Evolutionary conservation across 2,888 invertebrate species (phyloP).

Genomic region (Lacanobia oleracea): DNA sequence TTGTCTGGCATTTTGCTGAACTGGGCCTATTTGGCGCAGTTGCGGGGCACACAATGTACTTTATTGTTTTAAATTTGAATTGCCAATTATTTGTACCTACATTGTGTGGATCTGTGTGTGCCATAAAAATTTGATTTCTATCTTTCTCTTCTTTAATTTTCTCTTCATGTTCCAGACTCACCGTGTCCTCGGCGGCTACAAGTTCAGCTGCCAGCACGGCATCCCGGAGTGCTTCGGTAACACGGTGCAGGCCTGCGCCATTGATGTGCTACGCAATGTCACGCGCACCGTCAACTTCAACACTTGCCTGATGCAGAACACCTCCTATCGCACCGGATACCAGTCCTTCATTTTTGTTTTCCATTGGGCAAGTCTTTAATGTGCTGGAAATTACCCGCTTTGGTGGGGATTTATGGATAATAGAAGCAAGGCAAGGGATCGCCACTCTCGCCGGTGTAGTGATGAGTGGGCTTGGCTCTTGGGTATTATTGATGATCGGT

Average conservation of each 20-base stretch:
- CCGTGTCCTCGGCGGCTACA: slow-evolving; percentile 58
- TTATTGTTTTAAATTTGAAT: too few species aligned
- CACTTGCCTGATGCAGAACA: slow-evolving; percentile 78
- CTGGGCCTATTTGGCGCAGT: too few species aligned
- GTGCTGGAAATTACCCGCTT: background rate
- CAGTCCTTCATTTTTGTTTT: slow-evolving; percentile 56
- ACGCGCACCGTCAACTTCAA: slow-evolving; percentile 91
- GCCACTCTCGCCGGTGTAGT: too few species aligned
- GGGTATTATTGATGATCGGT: background rate
- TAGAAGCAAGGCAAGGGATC: too few species aligned
- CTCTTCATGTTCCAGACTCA: slow-evolving; percentile 67
- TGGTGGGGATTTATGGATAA: background rate
- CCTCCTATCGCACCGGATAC: slow-evolving; percentile 50
- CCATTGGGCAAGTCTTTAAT: slow-evolving; percentile 63
- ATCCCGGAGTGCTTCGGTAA: slow-evolving; percentile 94
- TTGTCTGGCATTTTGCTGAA: too few species aligned
- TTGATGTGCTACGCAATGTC: slow-evolving; percentile 91
- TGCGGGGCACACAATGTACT: too few species aligned
- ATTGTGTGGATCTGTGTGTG: too few species aligned
- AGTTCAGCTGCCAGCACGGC: slow-evolving; percentile 94
- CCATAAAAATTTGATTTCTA: too few species aligned
- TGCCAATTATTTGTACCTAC: too few species aligned
- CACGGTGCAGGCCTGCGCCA: slow-evolving; percentile 94
- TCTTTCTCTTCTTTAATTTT: too few species aligned
- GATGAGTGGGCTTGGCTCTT: background rate